phyloP scores from a whole-genome alignment of 2,888 invertebrate genomes.

The Nesidiocoris tenuis region DNA sequence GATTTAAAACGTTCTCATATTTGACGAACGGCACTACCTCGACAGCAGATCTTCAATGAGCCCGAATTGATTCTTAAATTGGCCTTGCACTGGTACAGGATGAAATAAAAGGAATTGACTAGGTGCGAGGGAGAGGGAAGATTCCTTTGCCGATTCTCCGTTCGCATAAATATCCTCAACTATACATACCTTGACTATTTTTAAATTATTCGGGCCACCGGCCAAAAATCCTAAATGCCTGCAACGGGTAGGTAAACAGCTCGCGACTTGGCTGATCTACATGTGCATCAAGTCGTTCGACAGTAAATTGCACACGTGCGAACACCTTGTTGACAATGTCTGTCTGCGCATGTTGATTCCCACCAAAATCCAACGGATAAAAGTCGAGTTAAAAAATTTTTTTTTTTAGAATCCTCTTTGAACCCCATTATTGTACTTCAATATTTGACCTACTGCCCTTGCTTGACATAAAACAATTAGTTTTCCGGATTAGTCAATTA shows the following conservation, averaged over 20 bases:
- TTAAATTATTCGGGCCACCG: not conserved
- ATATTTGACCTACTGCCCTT: too few relatives aligned
- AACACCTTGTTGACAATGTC: not conserved
- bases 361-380: too few relatives aligned
- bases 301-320: not conserved
- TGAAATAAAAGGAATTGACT: not conserved
- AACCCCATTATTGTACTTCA: too few relatives aligned
- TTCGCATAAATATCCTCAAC: not conserved
- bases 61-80: slow-evolving; percentile 3
- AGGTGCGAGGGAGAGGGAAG: not conserved
- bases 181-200: slow-evolving; percentile 23
- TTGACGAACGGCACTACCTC: too few relatives aligned
- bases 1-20: not conserved
- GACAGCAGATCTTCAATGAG: too few relatives aligned
- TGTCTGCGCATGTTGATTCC: too few relatives aligned
- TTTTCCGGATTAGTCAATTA: too few relatives aligned
- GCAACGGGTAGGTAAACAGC: slow-evolving; percentile 5
- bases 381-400: too few relatives aligned
- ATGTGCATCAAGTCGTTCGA: not conserved
- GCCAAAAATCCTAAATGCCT: slow-evolving; percentile 11
- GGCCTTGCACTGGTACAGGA: slow-evolving; percentile 18
- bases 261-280: slow-evolving; percentile 1
- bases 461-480: too few relatives aligned
- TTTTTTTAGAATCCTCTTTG: too few relatives aligned
- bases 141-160: not conserved